These are phyloP conservation scores for Xylocampa areola DNA, from an alignment of 2,888 invertebrate genomes.

Conservation along the genomic window DNA sequence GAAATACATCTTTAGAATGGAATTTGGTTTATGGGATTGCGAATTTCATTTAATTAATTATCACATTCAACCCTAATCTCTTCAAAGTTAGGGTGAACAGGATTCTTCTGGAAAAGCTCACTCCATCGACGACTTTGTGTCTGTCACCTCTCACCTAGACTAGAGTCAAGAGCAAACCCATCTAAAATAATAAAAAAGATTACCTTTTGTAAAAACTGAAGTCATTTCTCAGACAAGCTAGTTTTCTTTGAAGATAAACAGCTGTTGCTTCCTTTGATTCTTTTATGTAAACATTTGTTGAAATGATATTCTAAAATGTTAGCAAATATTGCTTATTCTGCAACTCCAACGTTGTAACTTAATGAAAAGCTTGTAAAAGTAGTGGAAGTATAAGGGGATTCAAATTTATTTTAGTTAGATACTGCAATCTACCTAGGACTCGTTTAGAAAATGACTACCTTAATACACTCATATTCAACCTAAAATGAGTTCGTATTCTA, in stretches of 20 bases:
- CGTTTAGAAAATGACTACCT: too few relatives aligned
- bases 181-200: too few relatives aligned
- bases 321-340: background rate
- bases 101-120: too few relatives aligned
- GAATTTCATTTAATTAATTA: background rate
- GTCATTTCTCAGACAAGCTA: conserved; percentile 1
- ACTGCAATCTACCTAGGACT: too few relatives aligned
- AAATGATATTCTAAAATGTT: background rate
- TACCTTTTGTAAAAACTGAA: background rate
- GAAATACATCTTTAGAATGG: too few relatives aligned
- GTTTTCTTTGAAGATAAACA: conserved; percentile 19
- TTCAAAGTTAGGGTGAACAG: too few relatives aligned
- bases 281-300: conserved; percentile 9
- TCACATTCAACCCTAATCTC: too few relatives aligned
- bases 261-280: conserved; percentile 7
- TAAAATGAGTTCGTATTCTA: background rate
- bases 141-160: too few relatives aligned
- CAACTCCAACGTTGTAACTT: background rate
- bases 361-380: background rate
- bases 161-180: too few relatives aligned
- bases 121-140: too few relatives aligned
- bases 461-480: too few relatives aligned
- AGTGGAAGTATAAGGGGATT: background rate
- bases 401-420: too few relatives aligned
- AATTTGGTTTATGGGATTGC: conserved; percentile 8